phyloP scores from a whole-genome alignment of 2,888 invertebrate species.

The Alsophila aescularia region DNA sequence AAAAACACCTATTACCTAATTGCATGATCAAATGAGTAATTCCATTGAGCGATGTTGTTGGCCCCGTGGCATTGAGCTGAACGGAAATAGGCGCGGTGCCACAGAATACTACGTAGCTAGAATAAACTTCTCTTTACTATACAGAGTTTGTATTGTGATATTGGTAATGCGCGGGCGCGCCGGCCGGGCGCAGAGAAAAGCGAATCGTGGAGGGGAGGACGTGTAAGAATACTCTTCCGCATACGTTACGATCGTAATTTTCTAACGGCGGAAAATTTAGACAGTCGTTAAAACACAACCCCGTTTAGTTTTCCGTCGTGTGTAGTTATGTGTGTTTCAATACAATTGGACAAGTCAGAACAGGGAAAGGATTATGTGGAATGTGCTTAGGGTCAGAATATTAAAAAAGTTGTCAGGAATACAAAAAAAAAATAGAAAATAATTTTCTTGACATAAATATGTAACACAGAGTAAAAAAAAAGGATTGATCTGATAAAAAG shows the following conservation, averaged over 20 bases:
- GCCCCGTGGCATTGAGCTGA: slow-evolving; percentile 78
- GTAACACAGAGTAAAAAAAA: no score
- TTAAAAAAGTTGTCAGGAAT: no score
- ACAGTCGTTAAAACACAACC: background rate
- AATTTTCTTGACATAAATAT: no score
- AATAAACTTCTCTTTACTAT: background rate
- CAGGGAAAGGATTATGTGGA: no score
- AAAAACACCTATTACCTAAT: slow-evolving; percentile 38
- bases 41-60: slow-evolving; percentile 74
- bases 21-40: slow-evolving; percentile 57
- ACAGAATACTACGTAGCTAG: background rate
- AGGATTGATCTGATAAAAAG: no score
- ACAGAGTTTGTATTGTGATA: slow-evolving; percentile 1
- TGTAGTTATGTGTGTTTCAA: no score
- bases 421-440: no score
- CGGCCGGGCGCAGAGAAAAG: background rate
- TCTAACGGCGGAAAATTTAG: slow-evolving; percentile 36
- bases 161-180: slow-evolving; percentile 18
- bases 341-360: no score
- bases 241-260: slow-evolving; percentile 44
- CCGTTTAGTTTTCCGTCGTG: no score
- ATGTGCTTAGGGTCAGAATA: no score
- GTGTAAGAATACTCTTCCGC: slow-evolving; percentile 53
- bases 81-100: slow-evolving; percentile 42
- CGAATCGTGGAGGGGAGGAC: slow-evolving; percentile 16